Percentiles rank a stretch among this genome's conserved stretches.
Evolutionary conservation across 2,113 vertebrate species (phyloP).

Genomic region (Paramisgurnus dabryanus): DNA sequence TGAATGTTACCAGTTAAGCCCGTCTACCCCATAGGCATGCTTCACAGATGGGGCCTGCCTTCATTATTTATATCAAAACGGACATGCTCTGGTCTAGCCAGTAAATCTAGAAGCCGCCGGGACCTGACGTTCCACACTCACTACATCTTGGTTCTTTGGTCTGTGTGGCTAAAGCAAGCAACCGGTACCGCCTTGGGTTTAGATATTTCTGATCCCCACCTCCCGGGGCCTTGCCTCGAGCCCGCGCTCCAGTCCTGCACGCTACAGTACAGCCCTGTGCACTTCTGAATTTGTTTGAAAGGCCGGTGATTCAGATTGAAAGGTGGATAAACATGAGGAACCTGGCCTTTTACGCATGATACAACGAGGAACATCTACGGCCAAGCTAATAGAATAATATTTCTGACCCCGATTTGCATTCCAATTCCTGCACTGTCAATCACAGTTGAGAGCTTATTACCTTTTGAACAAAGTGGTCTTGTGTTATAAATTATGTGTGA

Average conservation of each 20-base stretch:
- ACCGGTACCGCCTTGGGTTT: conserved; percentile 38
- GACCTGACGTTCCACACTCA: conserved; percentile 49
- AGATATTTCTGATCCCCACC: neutral
- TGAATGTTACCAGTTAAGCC: conserved; percentile 43
- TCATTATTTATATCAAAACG: conserved; percentile 56
- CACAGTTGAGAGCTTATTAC: conserved; percentile 14
- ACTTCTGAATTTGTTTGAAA: conserved; percentile 49
- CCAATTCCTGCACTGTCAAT: conserved; percentile 18
- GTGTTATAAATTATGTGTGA: neutral
- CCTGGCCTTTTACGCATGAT: conserved; percentile 26
- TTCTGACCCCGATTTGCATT: neutral
- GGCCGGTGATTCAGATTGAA: conserved; percentile 41
- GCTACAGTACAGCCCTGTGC: conserved; percentile 16
- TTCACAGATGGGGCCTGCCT: conserved; percentile 20
- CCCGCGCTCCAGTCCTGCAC: conserved; percentile 5
- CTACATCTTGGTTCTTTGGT: conserved; percentile 42
- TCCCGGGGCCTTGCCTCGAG: no score
- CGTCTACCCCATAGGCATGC: conserved; percentile 38
- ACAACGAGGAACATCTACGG: conserved; percentile 36
- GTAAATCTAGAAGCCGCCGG: conserved; percentile 57
- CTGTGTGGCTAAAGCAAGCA: conserved; percentile 35
- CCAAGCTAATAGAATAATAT: conserved; percentile 12
- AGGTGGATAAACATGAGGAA: conserved; percentile 42
- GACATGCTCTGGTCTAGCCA: conserved; percentile 53
- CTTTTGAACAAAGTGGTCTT: conserved; percentile 2